These are phyloP conservation scores for Phalloptychus januarius DNA, from an alignment of 2,797 vertebrate genomes.

Conservation along the genomic window DNA sequence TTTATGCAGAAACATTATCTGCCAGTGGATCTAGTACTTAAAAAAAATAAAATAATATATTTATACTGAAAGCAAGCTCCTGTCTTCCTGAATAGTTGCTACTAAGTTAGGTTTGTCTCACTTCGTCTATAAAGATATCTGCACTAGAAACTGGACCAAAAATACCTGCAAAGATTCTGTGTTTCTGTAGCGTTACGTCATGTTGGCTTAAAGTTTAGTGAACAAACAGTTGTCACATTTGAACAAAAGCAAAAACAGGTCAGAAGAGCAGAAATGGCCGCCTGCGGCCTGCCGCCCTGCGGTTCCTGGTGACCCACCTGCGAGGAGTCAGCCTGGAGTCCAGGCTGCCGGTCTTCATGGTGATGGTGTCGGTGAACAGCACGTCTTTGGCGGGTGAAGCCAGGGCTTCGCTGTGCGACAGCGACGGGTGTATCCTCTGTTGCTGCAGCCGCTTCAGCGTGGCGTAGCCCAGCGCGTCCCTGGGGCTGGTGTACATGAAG, in stretches of 20 bases:
- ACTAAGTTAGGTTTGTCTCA: too few species aligned
- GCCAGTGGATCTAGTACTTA: too few species aligned
- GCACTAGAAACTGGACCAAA: too few species aligned
- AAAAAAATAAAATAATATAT: too few species aligned
- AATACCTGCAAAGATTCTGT: too few species aligned
- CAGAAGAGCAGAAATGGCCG: not conserved
- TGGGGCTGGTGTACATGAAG: slow-evolving; percentile 94
- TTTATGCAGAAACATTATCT: too few species aligned
- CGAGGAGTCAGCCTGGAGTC: slow-evolving; percentile 95
- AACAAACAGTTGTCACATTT: not conserved
- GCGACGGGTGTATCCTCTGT: slow-evolving; percentile 94
- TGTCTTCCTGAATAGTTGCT: too few species aligned
- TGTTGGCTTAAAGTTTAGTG: not conserved
- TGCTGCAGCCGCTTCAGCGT: slow-evolving; percentile 95
- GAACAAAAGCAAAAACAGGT: not conserved
- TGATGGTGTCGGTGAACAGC: slow-evolving; percentile 97
- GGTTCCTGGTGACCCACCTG: slow-evolving; percentile 81
- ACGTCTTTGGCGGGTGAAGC: slow-evolving; percentile 98
- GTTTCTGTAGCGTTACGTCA: too few species aligned
- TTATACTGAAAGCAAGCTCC: too few species aligned
- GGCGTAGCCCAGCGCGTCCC: slow-evolving; percentile 96
- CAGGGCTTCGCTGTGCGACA: slow-evolving; percentile 95
- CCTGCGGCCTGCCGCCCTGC: too few species aligned
- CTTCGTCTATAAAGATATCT: too few species aligned
- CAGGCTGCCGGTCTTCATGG: slow-evolving; percentile 97